These are phyloP conservation scores for Lagenorhynchus albirostris DNA, from an alignment of 2,113 vertebrate species.

Conservation along the genomic window DNA sequence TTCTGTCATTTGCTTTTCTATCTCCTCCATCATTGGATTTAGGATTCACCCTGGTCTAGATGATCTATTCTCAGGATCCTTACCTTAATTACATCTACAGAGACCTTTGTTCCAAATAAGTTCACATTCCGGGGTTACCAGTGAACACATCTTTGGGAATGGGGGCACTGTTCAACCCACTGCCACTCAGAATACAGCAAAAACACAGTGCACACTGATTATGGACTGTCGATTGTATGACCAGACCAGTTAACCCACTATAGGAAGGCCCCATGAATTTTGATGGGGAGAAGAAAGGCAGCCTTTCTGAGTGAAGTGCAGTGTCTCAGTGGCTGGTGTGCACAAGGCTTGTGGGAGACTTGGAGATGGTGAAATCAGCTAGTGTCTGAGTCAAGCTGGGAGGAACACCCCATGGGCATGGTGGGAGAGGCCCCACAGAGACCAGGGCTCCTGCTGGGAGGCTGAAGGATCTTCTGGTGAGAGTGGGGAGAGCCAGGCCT, in stretches of 20 bases:
- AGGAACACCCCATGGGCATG: neutral
- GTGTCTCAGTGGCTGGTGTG: neutral
- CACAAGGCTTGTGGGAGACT: neutral
- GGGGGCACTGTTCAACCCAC: neutral
- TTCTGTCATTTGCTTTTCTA: neutral
- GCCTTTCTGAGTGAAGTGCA: neutral
- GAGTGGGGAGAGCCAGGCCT: neutral
- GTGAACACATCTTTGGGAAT: neutral
- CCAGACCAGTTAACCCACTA: no score
- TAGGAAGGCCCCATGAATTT: neutral
- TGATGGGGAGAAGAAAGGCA: neutral
- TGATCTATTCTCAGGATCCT: neutral
- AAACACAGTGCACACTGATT: neutral
- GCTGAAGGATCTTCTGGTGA: neutral
- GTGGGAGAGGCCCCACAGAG: neutral
- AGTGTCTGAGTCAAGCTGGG: neutral
- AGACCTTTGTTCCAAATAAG: neutral
- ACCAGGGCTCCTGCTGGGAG: neutral
- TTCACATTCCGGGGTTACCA: neutral
- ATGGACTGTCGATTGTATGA: neutral
- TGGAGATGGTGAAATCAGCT: neutral
- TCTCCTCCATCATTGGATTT: neutral
- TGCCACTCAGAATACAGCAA: neutral
- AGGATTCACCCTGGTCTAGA: neutral
- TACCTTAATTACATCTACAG: neutral